A percentile compares a stretch with the other conserved stretches of the same genome.
These are phyloP conservation scores for Ophraella communa DNA, from an alignment of 2,888 invertebrate genomes.

Conservation along the genomic window DNA sequence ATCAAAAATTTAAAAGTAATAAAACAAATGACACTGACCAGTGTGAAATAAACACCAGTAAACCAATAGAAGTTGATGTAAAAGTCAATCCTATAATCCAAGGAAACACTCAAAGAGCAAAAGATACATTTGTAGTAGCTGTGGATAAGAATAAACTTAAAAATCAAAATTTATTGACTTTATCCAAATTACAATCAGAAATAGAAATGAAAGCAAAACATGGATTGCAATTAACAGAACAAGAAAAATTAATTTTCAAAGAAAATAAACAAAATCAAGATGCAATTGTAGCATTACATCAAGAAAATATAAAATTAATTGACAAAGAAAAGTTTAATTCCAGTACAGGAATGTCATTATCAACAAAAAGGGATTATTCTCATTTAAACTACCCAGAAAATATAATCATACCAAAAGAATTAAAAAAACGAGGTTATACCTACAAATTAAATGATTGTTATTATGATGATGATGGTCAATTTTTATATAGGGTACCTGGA, in stretches of 20 bases:
- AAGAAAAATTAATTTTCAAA: constrained; percentile 44
- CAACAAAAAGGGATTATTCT: constrained; percentile 42
- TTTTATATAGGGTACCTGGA: constrained; percentile 80
- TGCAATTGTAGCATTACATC: constrained; percentile 16
- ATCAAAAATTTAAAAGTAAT: constrained; percentile 58
- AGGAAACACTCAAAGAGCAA: neutral
- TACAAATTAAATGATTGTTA: constrained; percentile 81
- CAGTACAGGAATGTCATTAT: constrained; percentile 30
- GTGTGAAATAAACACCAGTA: constrained; percentile 12
- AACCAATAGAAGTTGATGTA: neutral
- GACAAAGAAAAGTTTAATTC: constrained; percentile 38
- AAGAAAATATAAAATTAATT: constrained; percentile 31
- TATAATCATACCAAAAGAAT: constrained; percentile 74
- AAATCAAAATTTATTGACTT: constrained; percentile 40
- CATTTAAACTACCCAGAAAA: constrained; percentile 64
- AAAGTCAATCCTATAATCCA: neutral
- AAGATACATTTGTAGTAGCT: constrained; percentile 24
- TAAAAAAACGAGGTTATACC: constrained; percentile 68
- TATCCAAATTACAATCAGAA: constrained; percentile 47
- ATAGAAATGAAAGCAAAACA: constrained; percentile 35
- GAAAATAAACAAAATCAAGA: constrained; percentile 12
- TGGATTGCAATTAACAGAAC: constrained; percentile 33
- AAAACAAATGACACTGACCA: constrained; percentile 39
- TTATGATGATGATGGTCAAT: constrained; percentile 81
- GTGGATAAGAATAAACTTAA: constrained; percentile 15